Evolutionary conservation across 2,113 vertebrate genomes (phyloP).

Genomic region (Anser brachyrhynchus): DNA sequence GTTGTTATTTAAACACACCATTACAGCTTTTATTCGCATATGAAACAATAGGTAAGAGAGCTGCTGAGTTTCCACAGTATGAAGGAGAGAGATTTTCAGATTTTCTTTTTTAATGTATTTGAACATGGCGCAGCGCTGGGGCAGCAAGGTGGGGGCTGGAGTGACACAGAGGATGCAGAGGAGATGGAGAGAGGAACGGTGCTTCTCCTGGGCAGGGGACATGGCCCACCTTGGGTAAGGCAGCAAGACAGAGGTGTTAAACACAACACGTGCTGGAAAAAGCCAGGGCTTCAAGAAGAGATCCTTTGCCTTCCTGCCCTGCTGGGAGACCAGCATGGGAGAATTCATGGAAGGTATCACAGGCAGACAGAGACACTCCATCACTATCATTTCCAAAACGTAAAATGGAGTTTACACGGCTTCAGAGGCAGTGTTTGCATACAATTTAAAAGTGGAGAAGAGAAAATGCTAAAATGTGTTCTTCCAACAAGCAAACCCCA

Average conservation of each 20-base stretch:
- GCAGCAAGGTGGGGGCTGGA: background rate
- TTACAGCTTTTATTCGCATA: background rate
- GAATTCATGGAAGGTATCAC: background rate
- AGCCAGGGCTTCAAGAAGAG: background rate
- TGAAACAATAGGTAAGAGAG: background rate
- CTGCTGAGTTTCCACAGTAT: background rate
- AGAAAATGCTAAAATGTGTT: background rate
- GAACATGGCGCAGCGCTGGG: background rate
- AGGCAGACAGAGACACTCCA: background rate
- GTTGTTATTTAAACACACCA: background rate
- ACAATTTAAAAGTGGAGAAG: background rate
- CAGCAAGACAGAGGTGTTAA: background rate
- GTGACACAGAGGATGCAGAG: background rate
- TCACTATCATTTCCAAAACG: background rate
- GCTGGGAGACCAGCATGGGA: background rate
- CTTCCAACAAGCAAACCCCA: background rate
- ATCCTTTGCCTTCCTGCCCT: background rate
- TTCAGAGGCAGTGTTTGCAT: background rate
- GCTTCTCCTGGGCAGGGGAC: background rate
- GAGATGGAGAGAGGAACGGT: background rate
- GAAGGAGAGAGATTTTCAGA: background rate
- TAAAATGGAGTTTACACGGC: background rate
- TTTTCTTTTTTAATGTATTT: background rate
- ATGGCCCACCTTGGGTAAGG: background rate
- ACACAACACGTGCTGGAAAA: rapidly evolving